Evolutionary conservation across 1,140 invertebrate species (phyloP), one percentile per base, ranked within the genome.

Genomic region (Carcinoscorpius rotundicauda): DNA sequence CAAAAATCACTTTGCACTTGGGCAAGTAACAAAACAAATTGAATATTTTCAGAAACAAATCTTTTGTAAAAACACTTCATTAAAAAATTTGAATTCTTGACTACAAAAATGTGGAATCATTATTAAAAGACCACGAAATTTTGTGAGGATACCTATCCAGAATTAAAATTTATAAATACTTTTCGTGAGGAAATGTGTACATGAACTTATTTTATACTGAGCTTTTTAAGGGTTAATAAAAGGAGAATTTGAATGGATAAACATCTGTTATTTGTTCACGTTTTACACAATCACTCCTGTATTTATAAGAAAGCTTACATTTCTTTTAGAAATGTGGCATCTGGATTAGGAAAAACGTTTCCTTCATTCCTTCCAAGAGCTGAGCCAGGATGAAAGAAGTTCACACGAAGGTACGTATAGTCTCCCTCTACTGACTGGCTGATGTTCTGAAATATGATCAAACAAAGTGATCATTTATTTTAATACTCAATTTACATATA

Each of bases 401-500:
- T 99, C 71, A 99, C 91, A 75, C 97, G 85, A 65, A 99, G 84
- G 79, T 98, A 99, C 0, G 96, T 98, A 75, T 98, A 98, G 77
- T 99, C 96, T 52, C 97, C 97, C 80, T 99, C 97, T 29, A 98
- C 91, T 2, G 92, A 95, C 75, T 97, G 93, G 49, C 93, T 96
- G 73, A 98, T 97, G 76, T 98, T 98, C 80, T 81, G 63, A 53
- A 70, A 65, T 61, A 63, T 51, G 58, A 65, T 69, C 61, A 64
- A 50, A 63, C 62, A 49, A 49, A 57, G 49, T 3, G 6, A 51
- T 50, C 51, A 61, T 3, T 29, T 50, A 61, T 49, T 29, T 6
- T 3, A 59, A 29, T 59, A 59, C 49, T 29, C 3, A 59, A 3
- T 59, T n/a, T 6, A 5, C 49, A 59, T 29, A 6, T n/a, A 59